Percentiles rank a stretch among this genome's conserved stretches.
Evolutionary conservation across 2,888 invertebrate genomes (phyloP).

Genomic region (Nemotelus pantherinus): DNA sequence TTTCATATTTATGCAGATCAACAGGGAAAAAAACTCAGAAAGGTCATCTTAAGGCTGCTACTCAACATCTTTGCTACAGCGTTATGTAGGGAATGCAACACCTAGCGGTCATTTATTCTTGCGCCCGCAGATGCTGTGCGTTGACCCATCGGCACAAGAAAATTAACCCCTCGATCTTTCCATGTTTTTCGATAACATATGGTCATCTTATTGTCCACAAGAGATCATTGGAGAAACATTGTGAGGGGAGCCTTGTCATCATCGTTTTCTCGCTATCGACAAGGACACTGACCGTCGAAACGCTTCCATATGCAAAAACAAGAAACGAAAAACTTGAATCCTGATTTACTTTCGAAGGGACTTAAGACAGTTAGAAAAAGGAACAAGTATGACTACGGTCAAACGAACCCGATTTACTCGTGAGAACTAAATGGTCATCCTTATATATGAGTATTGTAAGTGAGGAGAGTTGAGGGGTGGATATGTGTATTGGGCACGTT

Average conservation of each 20-base stretch:
- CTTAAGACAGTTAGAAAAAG: slow-evolving; percentile 8
- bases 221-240: slow-evolving; percentile 19
- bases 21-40: not conserved
- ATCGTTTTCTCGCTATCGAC: not conserved
- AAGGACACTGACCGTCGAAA: slow-evolving; percentile 7
- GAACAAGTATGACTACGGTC: not conserved
- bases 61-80: not conserved
- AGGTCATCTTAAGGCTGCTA: slow-evolving; percentile 17
- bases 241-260: slow-evolving; percentile 2
- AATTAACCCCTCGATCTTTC: slow-evolving; percentile 43
- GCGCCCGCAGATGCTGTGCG: slow-evolving; percentile 28
- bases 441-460: slow-evolving; percentile 22
- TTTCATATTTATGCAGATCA: slow-evolving; percentile 40
- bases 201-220: slow-evolving; percentile 38
- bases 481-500: slow-evolving; percentile 10
- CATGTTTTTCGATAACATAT: slow-evolving; percentile 12
- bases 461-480: slow-evolving; percentile 12
- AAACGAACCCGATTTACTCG: slow-evolving; percentile 35
- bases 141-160: slow-evolving; percentile 36
- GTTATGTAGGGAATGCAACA: slow-evolving; percentile 23
- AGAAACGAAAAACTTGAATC: slow-evolving; percentile 25
- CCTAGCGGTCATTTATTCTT: not conserved
- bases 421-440: slow-evolving; percentile 41
- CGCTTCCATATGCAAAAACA: not conserved
- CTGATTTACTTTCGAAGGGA: slow-evolving; percentile 37